Base-by-base conservation (phyloP, 2,113 vertebrate genomes). In the Neogobius melanostomus region DNA sequence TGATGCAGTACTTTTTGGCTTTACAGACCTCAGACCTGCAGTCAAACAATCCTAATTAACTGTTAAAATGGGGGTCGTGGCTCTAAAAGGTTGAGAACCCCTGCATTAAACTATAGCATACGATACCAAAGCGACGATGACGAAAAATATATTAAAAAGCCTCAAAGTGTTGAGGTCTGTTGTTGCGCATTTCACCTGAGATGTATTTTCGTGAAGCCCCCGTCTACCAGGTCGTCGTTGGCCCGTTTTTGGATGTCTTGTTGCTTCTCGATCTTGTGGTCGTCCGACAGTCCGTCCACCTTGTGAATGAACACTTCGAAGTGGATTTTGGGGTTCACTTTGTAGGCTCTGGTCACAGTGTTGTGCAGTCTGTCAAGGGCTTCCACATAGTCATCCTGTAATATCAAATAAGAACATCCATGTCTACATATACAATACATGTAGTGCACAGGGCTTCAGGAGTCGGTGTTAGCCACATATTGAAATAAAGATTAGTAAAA, bases 221-320 rank as follows among this genome's bases (percentile, higher is more conserved):
- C 94, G 80, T 98, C 96, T 11, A 91, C 92, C 28, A 98, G 95
- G 83, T 98, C 95, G 81, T 96, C 95, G 4, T 96, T 97, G 88
- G 96, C 92, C 36, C 95, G 92, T 89, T 97, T 96, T 77, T 97
- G 95, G 86, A 98, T 96, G 88, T 98, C 96, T 77, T 95, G 92
- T 85, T 97, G 96, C 0, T 96, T 98, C 91, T 98, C 95, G 48
- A 97, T 98, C 88, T 98, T 98, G 82, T 97, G 95, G 84, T 98
- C 96, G 73, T 98, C 95, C 42, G 95, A 97, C 69, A 98, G 91
- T 28, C 96, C 96, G 66, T 98, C 96, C 64, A 98, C 96, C 93
- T 98, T 98, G 87, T 98, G 96, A 81, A 98, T 98, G 85, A 98
- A 97, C 69, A 98, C 95, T 90, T 98, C 96, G 6, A 98, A 97